Base-by-base conservation (phyloP, 2,888 invertebrate genomes). In the Stegana nigrithorax region DNA sequence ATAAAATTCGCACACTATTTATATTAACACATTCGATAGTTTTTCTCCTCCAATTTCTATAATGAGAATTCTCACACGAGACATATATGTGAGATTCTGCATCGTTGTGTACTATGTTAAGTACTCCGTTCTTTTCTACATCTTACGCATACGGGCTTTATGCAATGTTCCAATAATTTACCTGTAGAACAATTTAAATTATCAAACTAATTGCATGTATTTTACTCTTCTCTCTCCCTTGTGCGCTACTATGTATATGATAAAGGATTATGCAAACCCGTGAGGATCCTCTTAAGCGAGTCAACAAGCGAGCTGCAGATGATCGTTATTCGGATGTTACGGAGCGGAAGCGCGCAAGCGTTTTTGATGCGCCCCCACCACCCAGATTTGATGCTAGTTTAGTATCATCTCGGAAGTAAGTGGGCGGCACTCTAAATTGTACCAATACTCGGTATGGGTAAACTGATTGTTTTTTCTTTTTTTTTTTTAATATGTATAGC, bases 311-410 rank as follows among this genome's bases (percentile, higher is more conserved):
- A 32, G 45, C 82, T 19, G 58, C 67, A 1, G 84, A 85, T 65
- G 86, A 86, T 67, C 82, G 85, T 12, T 86, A 85, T 64, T 50
- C 73, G 0, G 85, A 83, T 12, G 70, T 74, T 2, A 47, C 81
- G 4, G 85, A 85, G 29, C 82, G 85, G 19, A 86, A 86, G 63
- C 81, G 86, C 4, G 63, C 83, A n/a, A 58, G 82, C 2, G 81
- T 69, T 7, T 84, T 84, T 65, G 86, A 86, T 63, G 85, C 85
- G n/a, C 86, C 86, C 39, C 86, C 86, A 17, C 86, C 86, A 17
- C 86, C 86, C 5, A 77, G 85, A 62, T 86, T 86, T 68, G 86
- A 86, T 73, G 72, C 85, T 2, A 76, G 81, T 21, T 72, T 86
- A 66, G 80, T 81, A 8, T 59, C 79, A 60, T 75, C 84, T n/a